Evolutionary conservation across 2,888 invertebrate genomes (phyloP).

Genomic region (Poecilus cupreus): DNA sequence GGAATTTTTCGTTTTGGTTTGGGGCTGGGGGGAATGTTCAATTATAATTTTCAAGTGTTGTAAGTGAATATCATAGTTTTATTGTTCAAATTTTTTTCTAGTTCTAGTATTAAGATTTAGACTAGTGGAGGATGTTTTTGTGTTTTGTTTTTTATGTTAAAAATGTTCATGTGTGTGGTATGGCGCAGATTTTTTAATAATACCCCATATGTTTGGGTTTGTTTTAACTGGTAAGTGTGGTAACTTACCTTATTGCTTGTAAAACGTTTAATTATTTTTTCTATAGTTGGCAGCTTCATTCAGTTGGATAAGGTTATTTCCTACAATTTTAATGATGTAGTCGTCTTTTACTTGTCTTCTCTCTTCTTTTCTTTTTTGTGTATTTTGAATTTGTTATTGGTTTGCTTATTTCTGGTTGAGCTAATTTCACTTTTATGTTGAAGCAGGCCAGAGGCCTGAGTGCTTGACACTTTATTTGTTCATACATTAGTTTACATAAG

Average conservation of each 20-base stretch:
- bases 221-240: slow-evolving; percentile 47
- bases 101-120: slow-evolving; percentile 50
- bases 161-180: slow-evolving; percentile 45
- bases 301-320: slow-evolving; percentile 48
- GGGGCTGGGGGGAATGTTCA: slow-evolving; percentile 8
- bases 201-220: slow-evolving; percentile 34
- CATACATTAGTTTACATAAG: no score
- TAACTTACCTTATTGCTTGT: slow-evolving; percentile 25
- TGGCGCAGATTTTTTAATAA: slow-evolving; percentile 51
- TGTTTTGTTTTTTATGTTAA: slow-evolving; percentile 30
- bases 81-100: slow-evolving; percentile 40
- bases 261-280: slow-evolving; percentile 34
- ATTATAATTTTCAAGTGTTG: background rate
- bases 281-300: slow-evolving; percentile 35
- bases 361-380: no score
- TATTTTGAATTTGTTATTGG: no score
- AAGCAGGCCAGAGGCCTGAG: no score
- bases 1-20: background rate
- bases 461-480: no score
- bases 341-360: background rate
- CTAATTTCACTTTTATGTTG: no score
- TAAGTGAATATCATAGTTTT: slow-evolving; percentile 11
- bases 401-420: no score
- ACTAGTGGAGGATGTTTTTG: no score
- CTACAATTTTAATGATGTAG: background rate